These are phyloP conservation scores for Agriotes lineatus DNA, from an alignment of 2,888 invertebrate genomes.

Conservation along the genomic window DNA sequence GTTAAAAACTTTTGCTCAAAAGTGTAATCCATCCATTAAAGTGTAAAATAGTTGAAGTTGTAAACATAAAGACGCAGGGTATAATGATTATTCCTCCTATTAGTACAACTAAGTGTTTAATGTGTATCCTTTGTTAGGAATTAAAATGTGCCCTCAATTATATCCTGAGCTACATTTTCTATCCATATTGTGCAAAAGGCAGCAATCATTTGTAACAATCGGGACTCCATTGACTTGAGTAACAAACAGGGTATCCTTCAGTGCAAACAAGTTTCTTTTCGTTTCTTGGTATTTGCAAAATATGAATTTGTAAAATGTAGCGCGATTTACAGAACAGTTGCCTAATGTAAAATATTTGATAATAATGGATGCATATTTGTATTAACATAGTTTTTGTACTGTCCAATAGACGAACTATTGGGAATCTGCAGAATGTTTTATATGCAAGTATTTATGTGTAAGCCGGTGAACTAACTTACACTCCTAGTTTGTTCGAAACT, in stretches of 20 bases:
- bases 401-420: conserved; percentile 10
- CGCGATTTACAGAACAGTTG: conserved; percentile 39
- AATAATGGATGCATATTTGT: conserved; percentile 37
- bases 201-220: conserved; percentile 14
- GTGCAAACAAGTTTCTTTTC: conserved; percentile 13
- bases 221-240: not conserved
- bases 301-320: conserved; percentile 24
- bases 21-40: conserved; percentile 66
- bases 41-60: conserved; percentile 57
- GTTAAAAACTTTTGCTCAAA: conserved; percentile 59
- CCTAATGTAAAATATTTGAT: conserved; percentile 48
- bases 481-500: conserved; percentile 23
- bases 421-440: conserved; percentile 29
- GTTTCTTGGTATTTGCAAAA: conserved; percentile 14
- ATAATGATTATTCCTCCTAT: conserved; percentile 52
- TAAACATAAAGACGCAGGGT: conserved; percentile 61
- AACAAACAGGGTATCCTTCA: conserved; percentile 35
- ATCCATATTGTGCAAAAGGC: conserved; percentile 18
- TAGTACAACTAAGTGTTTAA: conserved; percentile 52
- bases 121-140: conserved; percentile 43
- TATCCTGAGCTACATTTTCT: conserved; percentile 26
- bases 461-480: conserved; percentile 12
- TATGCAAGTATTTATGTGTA: conserved; percentile 26
- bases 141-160: conserved; percentile 31
- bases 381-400: conserved; percentile 39